These are phyloP conservation scores for Fulica atra DNA, from an alignment of 2,113 vertebrate species.

Conservation along the genomic window DNA sequence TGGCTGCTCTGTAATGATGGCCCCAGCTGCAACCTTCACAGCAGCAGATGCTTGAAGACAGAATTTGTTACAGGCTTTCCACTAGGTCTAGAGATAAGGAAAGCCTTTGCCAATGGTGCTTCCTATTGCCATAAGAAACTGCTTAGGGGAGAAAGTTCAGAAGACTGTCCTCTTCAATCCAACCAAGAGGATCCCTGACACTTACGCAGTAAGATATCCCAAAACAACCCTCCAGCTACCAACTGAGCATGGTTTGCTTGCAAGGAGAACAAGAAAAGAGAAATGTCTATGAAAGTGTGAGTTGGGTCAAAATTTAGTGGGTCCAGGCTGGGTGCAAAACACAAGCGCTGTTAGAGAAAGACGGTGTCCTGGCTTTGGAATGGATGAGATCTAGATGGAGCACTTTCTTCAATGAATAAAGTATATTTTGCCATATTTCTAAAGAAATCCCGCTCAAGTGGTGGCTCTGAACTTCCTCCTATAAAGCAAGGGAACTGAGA, in stretches of 20 bases:
- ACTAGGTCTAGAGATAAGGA: background rate
- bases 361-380: background rate
- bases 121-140: background rate
- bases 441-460: background rate
- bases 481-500: background rate
- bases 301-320: background rate
- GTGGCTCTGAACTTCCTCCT: background rate
- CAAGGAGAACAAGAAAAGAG: background rate
- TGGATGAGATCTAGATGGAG: background rate
- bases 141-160: background rate
- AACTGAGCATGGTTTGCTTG: background rate
- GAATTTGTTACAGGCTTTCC: background rate
- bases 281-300: background rate
- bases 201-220: background rate
- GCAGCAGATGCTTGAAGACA: background rate
- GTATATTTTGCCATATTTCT: background rate
- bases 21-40: background rate
- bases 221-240: background rate
- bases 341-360: background rate
- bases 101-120: background rate
- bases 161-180: background rate
- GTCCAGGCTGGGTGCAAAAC: background rate
- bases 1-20: fast-evolving
- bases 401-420: background rate
- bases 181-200: background rate